phyloP scores from a whole-genome alignment of 2,797 vertebrate species.

The Prunella strophiata region DNA sequence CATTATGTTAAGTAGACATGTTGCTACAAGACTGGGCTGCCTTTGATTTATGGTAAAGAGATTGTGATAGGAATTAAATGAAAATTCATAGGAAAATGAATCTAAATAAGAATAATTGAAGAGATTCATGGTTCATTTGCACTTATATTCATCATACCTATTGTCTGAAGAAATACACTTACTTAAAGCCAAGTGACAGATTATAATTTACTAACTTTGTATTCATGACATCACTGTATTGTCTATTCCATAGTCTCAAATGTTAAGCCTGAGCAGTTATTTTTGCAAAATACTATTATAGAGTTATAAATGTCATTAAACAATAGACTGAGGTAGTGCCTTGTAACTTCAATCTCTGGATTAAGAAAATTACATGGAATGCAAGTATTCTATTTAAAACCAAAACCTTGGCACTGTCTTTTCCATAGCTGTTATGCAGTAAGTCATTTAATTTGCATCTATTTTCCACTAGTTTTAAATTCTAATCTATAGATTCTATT shows the following conservation, averaged over 20 bases:
- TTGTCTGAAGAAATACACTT: constrained; percentile 75
- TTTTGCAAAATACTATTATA: constrained; percentile 73
- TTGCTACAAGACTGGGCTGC: constrained; percentile 62
- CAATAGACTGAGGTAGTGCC: constrained; percentile 69
- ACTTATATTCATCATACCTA: constrained; percentile 74
- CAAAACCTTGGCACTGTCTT: constrained; percentile 35
- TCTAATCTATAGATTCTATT: constrained; percentile 35
- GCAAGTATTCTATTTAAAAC: constrained; percentile 63
- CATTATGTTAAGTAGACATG: constrained; percentile 68
- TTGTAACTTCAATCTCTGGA: constrained; percentile 67
- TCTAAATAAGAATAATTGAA: constrained; percentile 80
- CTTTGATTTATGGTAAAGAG: constrained; percentile 71
- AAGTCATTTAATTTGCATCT: constrained; percentile 34
- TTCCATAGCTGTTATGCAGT: neutral
- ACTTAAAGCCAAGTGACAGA: constrained; percentile 74
- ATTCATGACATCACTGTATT: constrained; percentile 72
- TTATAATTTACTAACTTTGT: constrained; percentile 74
- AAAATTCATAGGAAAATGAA: constrained; percentile 76
- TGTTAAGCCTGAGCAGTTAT: constrained; percentile 71
- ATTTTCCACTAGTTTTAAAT: constrained; percentile 34
- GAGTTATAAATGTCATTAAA: constrained; percentile 78
- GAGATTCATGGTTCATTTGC: constrained; percentile 77
- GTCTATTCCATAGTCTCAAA: constrained; percentile 74
- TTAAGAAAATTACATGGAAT: constrained; percentile 64
- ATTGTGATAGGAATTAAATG: constrained; percentile 71